Conservation (phyloP, 53 echinoderm and acorn worm species). For the Apostichopus leukothele region DNA sequence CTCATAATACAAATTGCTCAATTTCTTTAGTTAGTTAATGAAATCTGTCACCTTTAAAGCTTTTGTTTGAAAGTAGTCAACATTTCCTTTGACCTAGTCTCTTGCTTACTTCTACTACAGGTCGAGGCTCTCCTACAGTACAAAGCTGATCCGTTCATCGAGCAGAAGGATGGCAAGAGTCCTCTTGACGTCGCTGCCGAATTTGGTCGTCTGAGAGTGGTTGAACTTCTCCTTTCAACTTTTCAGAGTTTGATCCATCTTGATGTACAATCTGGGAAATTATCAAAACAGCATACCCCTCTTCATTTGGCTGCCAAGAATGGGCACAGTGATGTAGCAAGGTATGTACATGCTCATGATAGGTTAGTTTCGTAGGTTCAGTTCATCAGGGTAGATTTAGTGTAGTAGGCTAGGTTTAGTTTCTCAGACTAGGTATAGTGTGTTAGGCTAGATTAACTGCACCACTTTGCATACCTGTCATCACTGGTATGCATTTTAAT, state of each 20-base stretch:
- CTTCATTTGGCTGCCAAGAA: conserved; percentile 97
- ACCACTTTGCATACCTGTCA: too few species aligned
- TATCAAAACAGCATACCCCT: conserved; percentile 83
- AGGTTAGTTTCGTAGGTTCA: not conserved
- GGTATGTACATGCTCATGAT: conserved; percentile 52
- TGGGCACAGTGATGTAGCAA: conserved; percentile 92
- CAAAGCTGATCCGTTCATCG: conserved; percentile 75
- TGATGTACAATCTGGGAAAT: conserved; percentile 57
- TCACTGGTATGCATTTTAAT: too few species aligned
- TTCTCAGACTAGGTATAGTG: not conserved
- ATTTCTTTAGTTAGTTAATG: too few species aligned
- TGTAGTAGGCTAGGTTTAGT: not conserved
- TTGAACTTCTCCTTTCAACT: conserved; percentile 73
- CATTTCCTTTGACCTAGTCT: not conserved
- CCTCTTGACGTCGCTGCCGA: conserved; percentile 88
- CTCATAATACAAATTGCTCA: too few species aligned
- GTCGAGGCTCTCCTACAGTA: conserved; percentile 77
- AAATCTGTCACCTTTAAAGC: too few species aligned
- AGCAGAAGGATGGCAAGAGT: conserved; percentile 89
- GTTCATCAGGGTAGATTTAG: not conserved
- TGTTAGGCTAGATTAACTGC: not conserved
- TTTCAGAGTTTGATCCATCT: conserved; percentile 66
- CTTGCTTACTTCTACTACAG: conserved; percentile 43
- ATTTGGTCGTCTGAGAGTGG: conserved; percentile 82
- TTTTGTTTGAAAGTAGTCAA: not conserved